Conservation (phyloP, 2,888 invertebrate genomes). For the Ceramica pisi region DNA sequence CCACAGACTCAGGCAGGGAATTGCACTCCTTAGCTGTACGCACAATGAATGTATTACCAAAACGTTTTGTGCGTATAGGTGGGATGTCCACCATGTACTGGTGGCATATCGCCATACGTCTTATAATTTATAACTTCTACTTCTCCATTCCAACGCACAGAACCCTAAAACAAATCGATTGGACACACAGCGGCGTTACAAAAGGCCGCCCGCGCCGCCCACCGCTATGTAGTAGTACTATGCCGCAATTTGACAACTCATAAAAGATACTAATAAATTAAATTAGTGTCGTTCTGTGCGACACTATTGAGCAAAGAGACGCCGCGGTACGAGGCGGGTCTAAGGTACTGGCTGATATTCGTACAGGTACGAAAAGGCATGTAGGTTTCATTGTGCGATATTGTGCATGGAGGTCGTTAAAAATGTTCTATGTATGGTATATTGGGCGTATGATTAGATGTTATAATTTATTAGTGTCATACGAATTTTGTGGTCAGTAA, state of each 20-base stretch:
- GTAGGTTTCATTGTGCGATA: conserved; percentile 43
- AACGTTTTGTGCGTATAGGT: too few relatives aligned
- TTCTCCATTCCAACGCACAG: conserved; percentile 38
- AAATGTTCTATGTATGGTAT: conserved; percentile 68
- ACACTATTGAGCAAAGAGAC: conserved; percentile 76
- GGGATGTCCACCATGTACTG: too few relatives aligned
- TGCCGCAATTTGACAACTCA: conserved; percentile 83
- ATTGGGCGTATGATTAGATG: conserved; percentile 77
- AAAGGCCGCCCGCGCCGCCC: conserved; percentile 67
- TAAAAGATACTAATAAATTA: conserved; percentile 88
- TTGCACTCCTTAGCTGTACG: too few relatives aligned
- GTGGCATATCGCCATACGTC: too few relatives aligned
- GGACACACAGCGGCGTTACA: conserved; percentile 72
- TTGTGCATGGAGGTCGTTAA: conserved; percentile 57
- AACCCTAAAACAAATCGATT: conserved; percentile 80
- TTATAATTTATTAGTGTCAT: conserved; percentile 60
- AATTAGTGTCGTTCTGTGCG: conserved; percentile 81
- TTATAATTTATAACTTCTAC: neutral
- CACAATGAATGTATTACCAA: too few relatives aligned
- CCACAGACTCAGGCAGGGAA: too few relatives aligned
- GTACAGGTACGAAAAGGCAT: conserved; percentile 33
- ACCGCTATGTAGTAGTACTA: conserved; percentile 69
- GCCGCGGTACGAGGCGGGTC: conserved; percentile 76
- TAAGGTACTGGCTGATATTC: conserved; percentile 12
- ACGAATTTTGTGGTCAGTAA: conserved; percentile 60